These are phyloP conservation scores for Achroia grisella DNA, from an alignment of 1,140 invertebrate species.

Conservation along the genomic window DNA sequence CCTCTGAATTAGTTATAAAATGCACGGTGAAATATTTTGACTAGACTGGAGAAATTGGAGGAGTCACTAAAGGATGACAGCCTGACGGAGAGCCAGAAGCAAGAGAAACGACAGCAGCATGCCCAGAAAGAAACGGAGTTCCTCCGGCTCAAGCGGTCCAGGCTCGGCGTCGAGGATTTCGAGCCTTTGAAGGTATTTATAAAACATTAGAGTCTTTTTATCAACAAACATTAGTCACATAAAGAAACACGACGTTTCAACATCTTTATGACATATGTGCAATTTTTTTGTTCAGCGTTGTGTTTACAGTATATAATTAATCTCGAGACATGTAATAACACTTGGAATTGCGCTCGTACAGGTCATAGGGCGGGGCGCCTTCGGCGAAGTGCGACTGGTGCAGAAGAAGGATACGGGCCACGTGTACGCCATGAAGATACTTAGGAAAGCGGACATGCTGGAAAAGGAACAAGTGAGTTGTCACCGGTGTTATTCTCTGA, in stretches of 20 bases:
- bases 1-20: too few relatives aligned
- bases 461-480: constrained; percentile 95
- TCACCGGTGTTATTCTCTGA: neutral
- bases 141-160: constrained; percentile 94
- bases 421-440: constrained; percentile 99
- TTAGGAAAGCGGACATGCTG: constrained; percentile 99
- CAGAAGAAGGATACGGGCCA: constrained; percentile 99
- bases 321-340: too few relatives aligned
- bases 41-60: constrained; percentile 90
- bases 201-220: too few relatives aligned
- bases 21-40: too few relatives aligned
- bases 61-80: constrained; percentile 96
- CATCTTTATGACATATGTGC: too few relatives aligned
- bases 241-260: too few relatives aligned
- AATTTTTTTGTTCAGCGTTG: too few relatives aligned
- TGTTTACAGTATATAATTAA: too few relatives aligned
- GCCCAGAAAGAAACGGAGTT: constrained; percentile 99
- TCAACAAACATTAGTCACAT: too few relatives aligned
- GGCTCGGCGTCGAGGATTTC: constrained; percentile 98
- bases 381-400: constrained; percentile 98
- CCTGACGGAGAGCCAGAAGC: constrained; percentile 87
- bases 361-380: constrained; percentile 96
- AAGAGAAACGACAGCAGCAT: constrained; percentile 94
- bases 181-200: constrained; percentile 90
- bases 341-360: constrained; percentile 11